These are phyloP conservation scores for Siniperca undulata DNA, from an alignment of 2,797 vertebrate genomes.

Conservation along the genomic window DNA sequence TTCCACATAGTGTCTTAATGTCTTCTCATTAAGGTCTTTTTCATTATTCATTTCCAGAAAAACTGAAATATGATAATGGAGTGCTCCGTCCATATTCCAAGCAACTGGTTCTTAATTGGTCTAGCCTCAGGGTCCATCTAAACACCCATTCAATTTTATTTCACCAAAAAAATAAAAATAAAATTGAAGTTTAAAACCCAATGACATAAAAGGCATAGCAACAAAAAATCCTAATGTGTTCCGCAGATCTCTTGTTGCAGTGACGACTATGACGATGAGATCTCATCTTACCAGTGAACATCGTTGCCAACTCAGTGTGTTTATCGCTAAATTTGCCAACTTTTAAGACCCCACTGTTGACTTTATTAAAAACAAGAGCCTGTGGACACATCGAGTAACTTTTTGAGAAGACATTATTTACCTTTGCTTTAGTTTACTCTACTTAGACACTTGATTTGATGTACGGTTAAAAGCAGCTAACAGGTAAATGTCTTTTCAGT, in stretches of 20 bases:
- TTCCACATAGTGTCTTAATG: background rate
- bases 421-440: no score
- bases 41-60: background rate
- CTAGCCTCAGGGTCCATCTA: conserved; percentile 1
- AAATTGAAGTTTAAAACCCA: background rate
- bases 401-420: no score
- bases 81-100: background rate
- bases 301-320: no score
- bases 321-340: background rate
- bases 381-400: no score
- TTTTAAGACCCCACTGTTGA: background rate
- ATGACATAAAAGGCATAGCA: background rate
- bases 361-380: background rate
- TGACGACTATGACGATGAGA: background rate
- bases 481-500: no score
- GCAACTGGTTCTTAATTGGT: background rate
- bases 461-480: no score
- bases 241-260: background rate
- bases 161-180: background rate
- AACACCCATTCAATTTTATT: background rate
- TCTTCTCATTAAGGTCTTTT: background rate
- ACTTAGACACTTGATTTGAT: no score
- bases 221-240: background rate
- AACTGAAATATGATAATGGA: background rate
- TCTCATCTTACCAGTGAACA: background rate